Conservation (phyloP, 1,140 invertebrate genomes). For the Centruroides sculpturatus region DNA sequence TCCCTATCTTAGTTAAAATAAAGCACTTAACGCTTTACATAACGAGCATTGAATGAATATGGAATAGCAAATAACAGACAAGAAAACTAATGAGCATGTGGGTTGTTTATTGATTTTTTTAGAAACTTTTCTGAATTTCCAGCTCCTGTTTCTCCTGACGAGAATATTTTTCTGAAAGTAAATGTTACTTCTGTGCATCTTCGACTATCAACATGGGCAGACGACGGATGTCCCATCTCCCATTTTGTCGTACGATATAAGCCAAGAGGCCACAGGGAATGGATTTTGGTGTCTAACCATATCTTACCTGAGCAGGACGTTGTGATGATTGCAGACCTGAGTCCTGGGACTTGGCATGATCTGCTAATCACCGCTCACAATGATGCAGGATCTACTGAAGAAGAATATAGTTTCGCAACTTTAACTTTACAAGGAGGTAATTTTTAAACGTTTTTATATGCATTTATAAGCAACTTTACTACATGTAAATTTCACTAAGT, state of each 20-base stretch:
- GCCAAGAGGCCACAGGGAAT: constrained; percentile 27
- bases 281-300: constrained; percentile 21
- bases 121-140: no score
- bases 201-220: constrained; percentile 36
- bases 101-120: not conserved
- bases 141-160: constrained; percentile 19
- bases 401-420: constrained; percentile 60
- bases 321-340: constrained; percentile 25
- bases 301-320: constrained; percentile 17
- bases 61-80: no score
- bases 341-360: constrained; percentile 26
- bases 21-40: no score
- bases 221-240: constrained; percentile 38
- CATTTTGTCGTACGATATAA: constrained; percentile 42
- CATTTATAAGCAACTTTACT: no score
- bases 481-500: no score
- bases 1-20: not conserved
- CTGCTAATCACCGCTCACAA: constrained; percentile 85
- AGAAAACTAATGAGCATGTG: not conserved
- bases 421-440: constrained; percentile 38
- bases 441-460: no score
- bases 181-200: constrained; percentile 33
- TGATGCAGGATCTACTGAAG: constrained; percentile 79
- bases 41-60: no score
- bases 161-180: constrained; percentile 68